A percentile compares a stretch with the other conserved stretches of the same genome.
These are phyloP conservation scores for Luperina nickerlii DNA, from an alignment of 2,888 invertebrate species.

Conservation along the genomic window DNA sequence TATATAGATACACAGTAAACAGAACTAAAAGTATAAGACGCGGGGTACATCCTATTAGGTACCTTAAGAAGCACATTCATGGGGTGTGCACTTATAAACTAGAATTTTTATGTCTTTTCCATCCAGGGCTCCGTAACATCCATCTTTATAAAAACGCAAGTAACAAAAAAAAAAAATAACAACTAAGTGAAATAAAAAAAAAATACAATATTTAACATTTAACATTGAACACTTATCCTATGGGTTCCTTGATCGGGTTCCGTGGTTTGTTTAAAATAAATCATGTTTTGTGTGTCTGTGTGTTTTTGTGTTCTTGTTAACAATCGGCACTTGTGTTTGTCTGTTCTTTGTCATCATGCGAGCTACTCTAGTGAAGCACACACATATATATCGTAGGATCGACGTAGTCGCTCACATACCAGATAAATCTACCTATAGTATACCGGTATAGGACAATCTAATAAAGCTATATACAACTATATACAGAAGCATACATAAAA, in stretches of 20 bases:
- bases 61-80: conserved; percentile 90
- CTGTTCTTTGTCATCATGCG: conserved; percentile 80
- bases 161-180: conserved; percentile 71
- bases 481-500: conserved; percentile 76
- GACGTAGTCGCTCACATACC: conserved; percentile 89
- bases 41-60: conserved; percentile 82
- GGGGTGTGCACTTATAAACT: conserved; percentile 88
- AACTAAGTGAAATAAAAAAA: conserved; percentile 60
- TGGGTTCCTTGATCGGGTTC: conserved; percentile 62
- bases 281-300: conserved; percentile 75
- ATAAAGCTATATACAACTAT: conserved; percentile 77
- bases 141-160: conserved; percentile 71
- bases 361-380: conserved; percentile 86
- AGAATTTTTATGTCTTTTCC: conserved; percentile 76
- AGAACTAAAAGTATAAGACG: conserved; percentile 80
- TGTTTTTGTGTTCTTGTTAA: conserved; percentile 68
- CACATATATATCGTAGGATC: conserved; percentile 75
- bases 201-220: conserved; percentile 76
- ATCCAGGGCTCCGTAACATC: conserved; percentile 87
- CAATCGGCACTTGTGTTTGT: conserved; percentile 78
- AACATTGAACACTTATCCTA: conserved; percentile 81
- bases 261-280: conserved; percentile 67
- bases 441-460: conserved; percentile 65
- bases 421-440: conserved; percentile 76
- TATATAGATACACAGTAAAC: conserved; percentile 81